These are phyloP conservation scores for Protonibea diacanthus DNA, from an alignment of 2,797 vertebrate genomes.

Conservation along the genomic window DNA sequence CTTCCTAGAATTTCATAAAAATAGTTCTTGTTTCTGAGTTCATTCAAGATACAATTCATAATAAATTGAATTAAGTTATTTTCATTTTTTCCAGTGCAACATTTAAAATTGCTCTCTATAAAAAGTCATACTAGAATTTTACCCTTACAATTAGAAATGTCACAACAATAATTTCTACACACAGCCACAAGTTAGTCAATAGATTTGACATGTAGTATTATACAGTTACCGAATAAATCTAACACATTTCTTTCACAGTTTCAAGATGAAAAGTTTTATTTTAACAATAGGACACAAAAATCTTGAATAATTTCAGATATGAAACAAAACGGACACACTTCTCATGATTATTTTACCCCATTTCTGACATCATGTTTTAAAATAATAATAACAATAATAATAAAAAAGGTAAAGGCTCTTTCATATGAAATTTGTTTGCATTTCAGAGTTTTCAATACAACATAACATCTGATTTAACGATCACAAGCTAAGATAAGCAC, in stretches of 20 bases:
- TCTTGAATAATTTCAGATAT: constrained; percentile 65
- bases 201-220: no score
- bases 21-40: no score
- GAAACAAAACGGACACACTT: constrained; percentile 71
- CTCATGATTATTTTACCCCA: constrained; percentile 27
- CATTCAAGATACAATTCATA: no score
- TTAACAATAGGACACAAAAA: constrained; percentile 73
- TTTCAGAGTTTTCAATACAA: constrained; percentile 59
- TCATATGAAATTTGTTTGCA: constrained; percentile 52
- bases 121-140: no score
- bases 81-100: no score
- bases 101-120: no score
- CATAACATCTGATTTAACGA: constrained; percentile 52
- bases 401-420: constrained; percentile 51
- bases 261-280: constrained; percentile 76
- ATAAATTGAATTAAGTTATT: no score
- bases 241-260: constrained; percentile 70
- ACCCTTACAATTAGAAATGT: no score
- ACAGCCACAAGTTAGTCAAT: no score
- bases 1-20: no score
- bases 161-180: no score
- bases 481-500: constrained; percentile 59
- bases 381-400: background rate
- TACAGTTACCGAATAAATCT: constrained; percentile 10
- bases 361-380: constrained; percentile 56